Evolutionary conservation across 1,140 invertebrate species (phyloP), one percentile per base, ranked within the genome.

Genomic region (Drosophila ironensis): DNA sequence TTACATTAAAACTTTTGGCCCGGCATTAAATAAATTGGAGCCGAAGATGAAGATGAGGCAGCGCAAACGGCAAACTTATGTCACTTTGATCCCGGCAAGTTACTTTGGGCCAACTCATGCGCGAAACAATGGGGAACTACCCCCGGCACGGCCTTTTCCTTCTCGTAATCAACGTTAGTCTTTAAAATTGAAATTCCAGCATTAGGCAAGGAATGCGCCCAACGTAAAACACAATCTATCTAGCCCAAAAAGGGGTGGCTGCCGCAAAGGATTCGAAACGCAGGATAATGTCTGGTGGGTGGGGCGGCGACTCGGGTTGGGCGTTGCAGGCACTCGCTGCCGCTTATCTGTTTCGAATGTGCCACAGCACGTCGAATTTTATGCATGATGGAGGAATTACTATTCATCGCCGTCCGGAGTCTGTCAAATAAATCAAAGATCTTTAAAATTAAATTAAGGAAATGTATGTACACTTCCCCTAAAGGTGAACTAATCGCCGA

Each of bases 171-270:
- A 86, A 86, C 73, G 86, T 84, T 78, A 71, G 78, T 84, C 74
- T 86, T 84, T 86, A 86, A 86, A 84, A 84, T 86, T 84, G 78
- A 86, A 84, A 84, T 84, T 84, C 78, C 78, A 50, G 78, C 80
- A 84, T 78, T 84, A 84, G 73, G 41, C 54, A 19, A 66, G 74
- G 73, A 84, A 86, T 82, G 78, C 64, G 20, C 57, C 67, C 50
- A 70, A 67, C 33, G 46, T 56, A 28, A 37, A 59, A 61, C 30
- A 61, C 40, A 35, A 61, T 63, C 30, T 51, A 63, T 61, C 30
- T 33, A 12, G 5, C 1, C 30, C 44, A 28, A n/a, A 33, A 60
- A 54, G 54, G 42, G 57, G 33, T 64, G 46, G 41, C 45, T 27
- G 27, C 19, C 40, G 19, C n/a, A 45, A 60, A 30, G 52, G 53